Evolutionary conservation across 1,140 invertebrate species (phyloP).

Genomic region (Littorina saxatilis): DNA sequence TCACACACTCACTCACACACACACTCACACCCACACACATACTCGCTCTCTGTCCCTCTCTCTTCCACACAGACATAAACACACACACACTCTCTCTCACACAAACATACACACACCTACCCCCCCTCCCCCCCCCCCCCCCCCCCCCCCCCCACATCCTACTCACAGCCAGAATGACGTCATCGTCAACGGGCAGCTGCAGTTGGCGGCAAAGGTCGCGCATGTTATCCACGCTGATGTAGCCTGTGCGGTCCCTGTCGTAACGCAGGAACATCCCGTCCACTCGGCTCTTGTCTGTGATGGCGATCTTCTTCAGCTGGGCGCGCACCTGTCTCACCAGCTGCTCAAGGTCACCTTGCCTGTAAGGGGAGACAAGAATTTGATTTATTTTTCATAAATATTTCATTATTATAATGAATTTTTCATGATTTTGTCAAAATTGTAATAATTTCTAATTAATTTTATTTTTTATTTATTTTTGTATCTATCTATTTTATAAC

Average conservation of each 20-base stretch:
- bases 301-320: constrained; percentile 74
- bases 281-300: constrained; percentile 73
- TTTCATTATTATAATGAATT: background rate
- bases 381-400: background rate
- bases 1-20: too few relatives aligned
- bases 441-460: background rate
- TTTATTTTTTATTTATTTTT: too few relatives aligned
- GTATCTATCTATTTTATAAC: too few relatives aligned
- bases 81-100: too few relatives aligned
- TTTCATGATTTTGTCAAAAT: background rate
- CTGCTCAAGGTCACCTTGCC: constrained; percentile 65
- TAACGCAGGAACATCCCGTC: constrained; percentile 75
- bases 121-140: too few relatives aligned
- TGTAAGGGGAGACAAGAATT: constrained; percentile 41
- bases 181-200: constrained; percentile 73
- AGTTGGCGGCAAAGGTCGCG: constrained; percentile 67
- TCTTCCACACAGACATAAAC: too few relatives aligned
- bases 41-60: too few relatives aligned
- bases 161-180: constrained; percentile 73
- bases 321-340: constrained; percentile 69
- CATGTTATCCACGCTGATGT: constrained; percentile 71
- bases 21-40: too few relatives aligned
- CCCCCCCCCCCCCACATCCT: too few relatives aligned
- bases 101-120: too few relatives aligned
- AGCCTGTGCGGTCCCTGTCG: constrained; percentile 72